These are phyloP conservation scores for Cheirogaleus medius DNA, from an alignment of 2,113 vertebrate genomes.

Conservation along the genomic window DNA sequence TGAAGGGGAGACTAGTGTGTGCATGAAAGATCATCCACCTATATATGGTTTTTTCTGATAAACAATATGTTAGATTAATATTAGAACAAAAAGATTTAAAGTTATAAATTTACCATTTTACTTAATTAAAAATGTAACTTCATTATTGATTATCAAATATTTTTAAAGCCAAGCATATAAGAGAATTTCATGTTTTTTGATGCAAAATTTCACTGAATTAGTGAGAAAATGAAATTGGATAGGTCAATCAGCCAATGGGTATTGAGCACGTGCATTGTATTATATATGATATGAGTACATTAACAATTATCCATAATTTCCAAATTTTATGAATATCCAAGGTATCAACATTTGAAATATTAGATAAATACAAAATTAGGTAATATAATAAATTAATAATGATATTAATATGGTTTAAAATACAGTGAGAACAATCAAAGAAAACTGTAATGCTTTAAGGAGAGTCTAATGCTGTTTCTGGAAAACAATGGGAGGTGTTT, in stretches of 20 bases:
- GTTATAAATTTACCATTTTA: neutral
- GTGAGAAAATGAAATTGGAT: neutral
- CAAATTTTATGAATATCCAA: neutral
- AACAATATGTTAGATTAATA: neutral
- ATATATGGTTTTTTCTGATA: neutral
- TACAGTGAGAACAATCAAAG: neutral
- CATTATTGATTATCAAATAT: neutral
- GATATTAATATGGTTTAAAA: neutral
- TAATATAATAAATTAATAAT: neutral
- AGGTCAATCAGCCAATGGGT: neutral
- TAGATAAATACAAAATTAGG: neutral
- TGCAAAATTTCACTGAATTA: neutral
- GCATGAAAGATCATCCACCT: neutral
- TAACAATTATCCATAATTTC: neutral
- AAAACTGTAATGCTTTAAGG: neutral
- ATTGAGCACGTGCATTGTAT: neutral
- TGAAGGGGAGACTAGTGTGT: neutral
- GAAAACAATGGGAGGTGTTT: neutral
- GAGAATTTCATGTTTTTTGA: neutral
- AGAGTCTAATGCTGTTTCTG: neutral
- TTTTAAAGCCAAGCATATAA: neutral
- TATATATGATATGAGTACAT: neutral
- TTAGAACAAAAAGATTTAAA: neutral
- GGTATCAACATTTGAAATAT: neutral
- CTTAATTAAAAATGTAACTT: neutral